These are phyloP conservation scores for Caenorhabditis tropicalis DNA, from an alignment of 1,140 invertebrate species.

Conservation along the genomic window DNA sequence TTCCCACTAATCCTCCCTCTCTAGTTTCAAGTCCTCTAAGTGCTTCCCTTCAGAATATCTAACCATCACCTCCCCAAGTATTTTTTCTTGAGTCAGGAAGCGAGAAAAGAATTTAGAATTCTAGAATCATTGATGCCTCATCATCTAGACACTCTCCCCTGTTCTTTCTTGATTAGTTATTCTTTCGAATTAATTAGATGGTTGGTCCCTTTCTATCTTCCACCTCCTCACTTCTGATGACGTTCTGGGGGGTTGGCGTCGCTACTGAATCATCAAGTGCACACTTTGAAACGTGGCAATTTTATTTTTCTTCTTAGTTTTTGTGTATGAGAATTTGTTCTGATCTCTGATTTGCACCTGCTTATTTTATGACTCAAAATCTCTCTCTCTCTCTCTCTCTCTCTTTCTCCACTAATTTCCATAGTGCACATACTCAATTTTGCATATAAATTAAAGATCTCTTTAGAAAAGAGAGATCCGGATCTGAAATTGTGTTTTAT, in stretches of 20 bases:
- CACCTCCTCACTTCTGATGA: no score
- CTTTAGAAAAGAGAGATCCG: no score
- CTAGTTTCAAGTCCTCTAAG: no score
- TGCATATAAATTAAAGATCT: constrained; percentile 30
- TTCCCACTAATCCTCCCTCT: no score
- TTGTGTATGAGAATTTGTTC: no score
- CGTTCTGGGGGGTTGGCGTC: constrained; percentile 4
- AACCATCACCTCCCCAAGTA: no score
- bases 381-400: not conserved
- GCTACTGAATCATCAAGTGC: constrained; percentile 16
- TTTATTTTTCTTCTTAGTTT: not conserved
- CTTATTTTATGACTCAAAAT: no score
- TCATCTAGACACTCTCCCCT: not conserved
- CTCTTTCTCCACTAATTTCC: not conserved
- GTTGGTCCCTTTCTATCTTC: not conserved
- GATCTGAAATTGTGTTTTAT: not conserved
- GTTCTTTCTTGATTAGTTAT: not conserved
- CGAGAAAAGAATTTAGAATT: no score
- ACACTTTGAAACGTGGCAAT: not conserved
- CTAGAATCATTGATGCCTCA: no score
- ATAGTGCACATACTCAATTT: not conserved
- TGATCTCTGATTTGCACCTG: not conserved
- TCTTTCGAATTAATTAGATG: constrained; percentile 16
- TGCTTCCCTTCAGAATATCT: no score
- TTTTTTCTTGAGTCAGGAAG: no score